Percentiles rank a stretch among this genome's conserved stretches.
phyloP scores from a whole-genome alignment of 2,797 vertebrate species.

The Cossypha niveicapilla region DNA sequence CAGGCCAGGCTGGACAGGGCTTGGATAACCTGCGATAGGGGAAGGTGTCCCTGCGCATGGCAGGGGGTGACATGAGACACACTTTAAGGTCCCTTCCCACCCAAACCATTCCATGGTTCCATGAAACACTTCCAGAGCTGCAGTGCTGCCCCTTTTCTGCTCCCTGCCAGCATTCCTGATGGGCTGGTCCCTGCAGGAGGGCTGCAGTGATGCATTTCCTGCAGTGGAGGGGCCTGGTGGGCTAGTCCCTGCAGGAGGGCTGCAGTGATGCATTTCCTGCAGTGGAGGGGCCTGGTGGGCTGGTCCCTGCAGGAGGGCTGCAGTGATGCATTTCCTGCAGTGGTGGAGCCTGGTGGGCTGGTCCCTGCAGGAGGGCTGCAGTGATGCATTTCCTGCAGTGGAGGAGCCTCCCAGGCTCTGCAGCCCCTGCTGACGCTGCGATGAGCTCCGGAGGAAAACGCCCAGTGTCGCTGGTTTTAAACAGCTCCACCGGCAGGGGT shows the following conservation, averaged over 20 bases:
- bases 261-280: neutral
- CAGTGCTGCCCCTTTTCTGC: neutral
- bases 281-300: neutral
- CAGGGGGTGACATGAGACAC: neutral
- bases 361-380: no score
- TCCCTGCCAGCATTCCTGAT: neutral
- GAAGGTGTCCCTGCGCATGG: neutral
- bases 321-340: neutral
- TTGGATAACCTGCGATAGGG: rapidly evolving
- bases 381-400: neutral
- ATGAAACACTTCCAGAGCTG: rapidly evolving
- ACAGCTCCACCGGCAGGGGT: neutral
- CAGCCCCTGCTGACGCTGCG: neutral
- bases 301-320: no score
- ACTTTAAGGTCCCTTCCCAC: neutral
- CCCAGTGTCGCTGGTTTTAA: neutral
- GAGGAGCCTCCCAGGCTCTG: neutral
- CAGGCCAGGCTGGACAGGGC: rapidly evolving
- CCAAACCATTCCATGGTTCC: neutral
- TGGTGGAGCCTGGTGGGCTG: no score
- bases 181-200: no score
- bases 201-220: neutral
- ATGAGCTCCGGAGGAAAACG: neutral
- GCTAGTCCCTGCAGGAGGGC: no score
- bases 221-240: no score